Percentiles rank a stretch among this genome's conserved stretches.
Evolutionary conservation across 2,797 vertebrate genomes (phyloP).

Genomic region (Limnodromus scolopaceus): DNA sequence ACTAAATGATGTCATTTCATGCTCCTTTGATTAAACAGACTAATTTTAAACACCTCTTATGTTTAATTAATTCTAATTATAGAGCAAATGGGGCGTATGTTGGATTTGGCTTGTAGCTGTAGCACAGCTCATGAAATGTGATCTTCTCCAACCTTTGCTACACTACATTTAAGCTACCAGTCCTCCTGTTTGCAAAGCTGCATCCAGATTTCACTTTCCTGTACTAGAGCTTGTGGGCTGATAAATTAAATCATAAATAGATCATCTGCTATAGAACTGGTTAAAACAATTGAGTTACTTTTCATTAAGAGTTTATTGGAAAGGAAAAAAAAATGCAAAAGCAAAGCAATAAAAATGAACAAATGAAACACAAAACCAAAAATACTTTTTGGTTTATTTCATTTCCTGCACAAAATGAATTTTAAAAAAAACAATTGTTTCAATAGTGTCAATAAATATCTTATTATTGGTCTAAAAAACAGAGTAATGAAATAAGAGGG

Average conservation of each 20-base stretch:
- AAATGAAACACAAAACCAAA: neutral
- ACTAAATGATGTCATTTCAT: neutral
- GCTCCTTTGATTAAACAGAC: constrained; percentile 28
- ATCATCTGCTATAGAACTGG: neutral
- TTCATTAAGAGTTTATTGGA: neutral
- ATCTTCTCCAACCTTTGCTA: neutral
- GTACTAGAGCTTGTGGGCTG: neutral
- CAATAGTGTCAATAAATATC: neutral
- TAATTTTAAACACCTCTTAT: neutral
- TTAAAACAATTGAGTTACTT: neutral
- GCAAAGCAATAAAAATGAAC: neutral
- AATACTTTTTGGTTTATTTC: neutral
- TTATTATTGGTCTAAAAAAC: neutral
- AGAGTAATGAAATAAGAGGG: neutral
- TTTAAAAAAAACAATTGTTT: neutral
- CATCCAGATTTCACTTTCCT: neutral
- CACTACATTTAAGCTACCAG: neutral
- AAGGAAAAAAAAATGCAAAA: neutral
- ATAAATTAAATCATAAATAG: neutral
- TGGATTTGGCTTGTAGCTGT: neutral
- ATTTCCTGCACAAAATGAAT: constrained; percentile 9
- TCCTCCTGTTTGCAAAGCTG: neutral
- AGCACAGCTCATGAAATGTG: neutral
- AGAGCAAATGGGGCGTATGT: neutral
- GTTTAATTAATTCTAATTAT: constrained; percentile 9